phyloP scores from a whole-genome alignment of 2,888 invertebrate genomes.

The Thymelicus lineola region DNA sequence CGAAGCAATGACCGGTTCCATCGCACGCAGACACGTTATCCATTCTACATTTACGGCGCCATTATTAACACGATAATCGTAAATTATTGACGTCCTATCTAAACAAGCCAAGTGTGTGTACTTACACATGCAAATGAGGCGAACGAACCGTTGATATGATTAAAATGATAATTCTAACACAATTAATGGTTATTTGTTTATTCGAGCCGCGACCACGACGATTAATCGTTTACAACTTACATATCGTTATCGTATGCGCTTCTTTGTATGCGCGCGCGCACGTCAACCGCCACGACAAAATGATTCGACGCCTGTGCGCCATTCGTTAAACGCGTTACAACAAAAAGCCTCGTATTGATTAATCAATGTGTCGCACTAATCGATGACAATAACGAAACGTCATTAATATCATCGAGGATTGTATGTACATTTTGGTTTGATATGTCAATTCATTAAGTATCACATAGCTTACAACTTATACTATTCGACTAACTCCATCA shows the following conservation, averaged over 20 bases:
- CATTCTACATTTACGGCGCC: conserved; percentile 47
- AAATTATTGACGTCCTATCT: conserved; percentile 64
- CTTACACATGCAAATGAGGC: conserved; percentile 64
- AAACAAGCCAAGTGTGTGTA: conserved; percentile 56
- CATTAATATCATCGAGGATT: no score
- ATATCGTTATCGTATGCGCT: conserved; percentile 42
- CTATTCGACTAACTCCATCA: no score
- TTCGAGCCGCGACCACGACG: conserved; percentile 66
- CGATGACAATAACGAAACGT: background rate
- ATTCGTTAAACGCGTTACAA: conserved; percentile 23
- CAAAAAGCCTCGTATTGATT: background rate
- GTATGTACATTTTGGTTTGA: no score
- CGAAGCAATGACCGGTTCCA: conserved; percentile 35
- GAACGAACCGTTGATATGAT: conserved; percentile 58
- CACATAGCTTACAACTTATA: no score
- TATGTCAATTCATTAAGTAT: no score
- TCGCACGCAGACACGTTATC: conserved; percentile 26
- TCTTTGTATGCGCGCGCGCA: conserved; percentile 57
- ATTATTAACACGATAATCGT: conserved; percentile 64
- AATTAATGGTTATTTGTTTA: conserved; percentile 75
- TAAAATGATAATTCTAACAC: conserved; percentile 76
- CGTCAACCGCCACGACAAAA: conserved; percentile 42
- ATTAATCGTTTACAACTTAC: conserved; percentile 67
- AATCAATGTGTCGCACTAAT: background rate
- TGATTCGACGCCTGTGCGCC: conserved; percentile 43